Evolutionary conservation across 2,888 invertebrate genomes (phyloP).

Genomic region (Chymomyza caudatula): DNA sequence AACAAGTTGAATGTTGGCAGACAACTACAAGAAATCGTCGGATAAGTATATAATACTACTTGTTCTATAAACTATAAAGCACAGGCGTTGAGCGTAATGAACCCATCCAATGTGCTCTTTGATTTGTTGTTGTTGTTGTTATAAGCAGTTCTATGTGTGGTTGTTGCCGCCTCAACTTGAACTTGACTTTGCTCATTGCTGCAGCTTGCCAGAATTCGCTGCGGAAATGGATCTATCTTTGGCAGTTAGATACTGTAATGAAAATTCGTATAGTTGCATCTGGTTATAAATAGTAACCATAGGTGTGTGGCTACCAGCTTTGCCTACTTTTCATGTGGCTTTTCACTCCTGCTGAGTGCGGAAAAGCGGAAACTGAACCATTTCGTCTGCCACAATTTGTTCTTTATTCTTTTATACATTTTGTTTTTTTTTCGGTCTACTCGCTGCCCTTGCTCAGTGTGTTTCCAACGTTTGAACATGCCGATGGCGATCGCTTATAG

Average conservation of each 20-base stretch:
- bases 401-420: neutral
- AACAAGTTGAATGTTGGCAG: neutral
- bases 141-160: neutral
- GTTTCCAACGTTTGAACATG: neutral
- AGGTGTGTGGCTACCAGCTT: neutral
- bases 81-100: neutral
- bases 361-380: conserved; percentile 45
- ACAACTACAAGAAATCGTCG: neutral
- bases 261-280: neutral
- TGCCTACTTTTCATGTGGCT: neutral
- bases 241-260: neutral
- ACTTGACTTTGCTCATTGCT: neutral
- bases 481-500: neutral
- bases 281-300: neutral
- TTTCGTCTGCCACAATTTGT: conserved; percentile 23
- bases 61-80: neutral
- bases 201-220: neutral
- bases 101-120: neutral
- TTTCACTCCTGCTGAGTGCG: neutral
- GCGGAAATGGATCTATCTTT: neutral
- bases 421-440: neutral
- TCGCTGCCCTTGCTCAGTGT: conserved; percentile 7
- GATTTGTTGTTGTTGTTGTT: neutral
- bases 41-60: neutral
- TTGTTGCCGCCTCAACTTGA: neutral